phyloP scores from a whole-genome alignment of 1,140 invertebrate species.

The Apis dorsata region DNA sequence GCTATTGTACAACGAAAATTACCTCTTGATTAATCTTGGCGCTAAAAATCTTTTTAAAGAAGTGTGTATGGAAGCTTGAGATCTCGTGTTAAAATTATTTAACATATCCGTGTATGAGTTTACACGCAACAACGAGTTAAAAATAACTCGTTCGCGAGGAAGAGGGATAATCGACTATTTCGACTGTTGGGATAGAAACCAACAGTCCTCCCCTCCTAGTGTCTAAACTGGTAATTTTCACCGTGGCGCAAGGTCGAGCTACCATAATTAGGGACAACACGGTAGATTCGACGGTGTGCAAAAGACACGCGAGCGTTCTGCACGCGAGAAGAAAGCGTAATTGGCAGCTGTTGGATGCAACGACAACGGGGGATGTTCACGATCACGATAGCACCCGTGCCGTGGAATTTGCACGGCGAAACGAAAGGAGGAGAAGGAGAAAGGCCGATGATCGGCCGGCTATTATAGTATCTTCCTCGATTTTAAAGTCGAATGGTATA shows the following conservation, averaged over 20 bases:
- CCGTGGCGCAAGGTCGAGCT: constrained; percentile 30
- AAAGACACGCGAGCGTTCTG: constrained; percentile 37
- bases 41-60: too few relatives aligned
- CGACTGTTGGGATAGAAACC: not conserved
- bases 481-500: too few relatives aligned
- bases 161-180: too few relatives aligned
- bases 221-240: constrained; percentile 2
- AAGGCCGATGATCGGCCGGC: not conserved
- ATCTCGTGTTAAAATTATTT: too few relatives aligned
- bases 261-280: constrained; percentile 25
- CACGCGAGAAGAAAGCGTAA: constrained; percentile 32
- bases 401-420: constrained; percentile 24
- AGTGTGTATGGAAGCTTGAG: too few relatives aligned
- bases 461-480: too few relatives aligned
- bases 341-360: constrained; percentile 6
- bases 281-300: constrained; percentile 4
- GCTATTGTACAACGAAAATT: too few relatives aligned
- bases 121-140: too few relatives aligned
- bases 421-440: too few relatives aligned
- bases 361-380: not conserved
- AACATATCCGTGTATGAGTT: too few relatives aligned
- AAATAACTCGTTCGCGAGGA: not conserved
- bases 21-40: too few relatives aligned
- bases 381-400: constrained; percentile 14
- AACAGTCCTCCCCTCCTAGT: not conserved